Conservation (phyloP, 2,888 invertebrate genomes). For the Dynastes maya region DNA sequence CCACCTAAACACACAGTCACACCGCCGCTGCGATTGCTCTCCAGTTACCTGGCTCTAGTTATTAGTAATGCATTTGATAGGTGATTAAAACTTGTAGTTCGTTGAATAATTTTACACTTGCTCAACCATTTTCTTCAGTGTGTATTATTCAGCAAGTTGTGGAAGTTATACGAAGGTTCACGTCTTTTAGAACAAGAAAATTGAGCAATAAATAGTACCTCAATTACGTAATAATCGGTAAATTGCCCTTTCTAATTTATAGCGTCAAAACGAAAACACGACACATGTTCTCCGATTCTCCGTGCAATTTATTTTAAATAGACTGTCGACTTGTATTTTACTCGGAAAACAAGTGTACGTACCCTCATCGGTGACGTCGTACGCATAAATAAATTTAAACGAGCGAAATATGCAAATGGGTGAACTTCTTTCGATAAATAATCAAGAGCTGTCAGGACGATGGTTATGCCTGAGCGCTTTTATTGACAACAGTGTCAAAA, state of each 20-base stretch:
- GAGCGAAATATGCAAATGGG: conserved; percentile 57
- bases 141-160: too few species aligned
- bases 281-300: conserved; percentile 32
- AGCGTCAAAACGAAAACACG: conserved; percentile 13
- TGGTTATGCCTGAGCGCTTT: conserved; percentile 61
- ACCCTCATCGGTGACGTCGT: conserved; percentile 51
- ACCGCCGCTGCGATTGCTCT: too few species aligned
- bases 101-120: too few species aligned
- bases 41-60: too few species aligned
- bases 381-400: conserved; percentile 59
- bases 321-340: conserved; percentile 40
- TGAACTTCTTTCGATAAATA: conserved; percentile 62
- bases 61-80: too few species aligned
- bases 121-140: too few species aligned
- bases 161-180: too few species aligned
- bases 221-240: conserved; percentile 6
- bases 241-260: conserved; percentile 22
- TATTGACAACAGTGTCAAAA: conserved; percentile 67
- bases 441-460: conserved; percentile 63
- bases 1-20: too few species aligned
- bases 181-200: too few species aligned
- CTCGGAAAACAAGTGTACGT: conserved; percentile 45
- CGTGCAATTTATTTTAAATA: conserved; percentile 46
- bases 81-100: too few species aligned
- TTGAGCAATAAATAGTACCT: background rate